Conservation (phyloP, 1,140 invertebrate genomes). For the Micrasema longulum region DNA sequence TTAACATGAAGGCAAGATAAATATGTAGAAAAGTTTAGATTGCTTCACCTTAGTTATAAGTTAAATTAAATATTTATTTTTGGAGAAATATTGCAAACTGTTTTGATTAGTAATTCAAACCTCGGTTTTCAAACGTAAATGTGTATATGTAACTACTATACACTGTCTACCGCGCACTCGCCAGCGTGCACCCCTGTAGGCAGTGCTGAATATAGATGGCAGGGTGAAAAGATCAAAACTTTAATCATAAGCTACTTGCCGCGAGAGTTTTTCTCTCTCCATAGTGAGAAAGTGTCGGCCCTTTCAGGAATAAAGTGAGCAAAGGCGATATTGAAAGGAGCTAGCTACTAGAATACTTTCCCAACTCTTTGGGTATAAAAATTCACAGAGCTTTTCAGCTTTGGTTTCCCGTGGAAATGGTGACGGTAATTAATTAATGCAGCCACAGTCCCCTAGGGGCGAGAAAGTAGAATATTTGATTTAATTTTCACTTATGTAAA, state of each 20-base stretch:
- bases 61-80: neutral
- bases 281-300: constrained; percentile 49
- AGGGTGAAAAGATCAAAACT: constrained; percentile 50
- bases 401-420: constrained; percentile 42
- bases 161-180: constrained; percentile 13
- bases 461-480: neutral
- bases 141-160: neutral
- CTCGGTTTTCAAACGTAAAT: neutral
- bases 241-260: constrained; percentile 33
- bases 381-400: constrained; percentile 40
- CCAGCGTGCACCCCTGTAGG: constrained; percentile 15
- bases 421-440: constrained; percentile 49
- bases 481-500: too few species aligned
- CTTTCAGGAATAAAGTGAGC: constrained; percentile 45
- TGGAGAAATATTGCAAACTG: neutral
- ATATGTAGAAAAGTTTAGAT: too few species aligned
- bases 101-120: neutral
- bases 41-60: too few species aligned
- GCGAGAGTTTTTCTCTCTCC: constrained; percentile 36
- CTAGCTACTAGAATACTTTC: constrained; percentile 34
- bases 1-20: too few species aligned
- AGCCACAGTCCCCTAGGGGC: neutral
- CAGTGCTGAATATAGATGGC: constrained; percentile 17
- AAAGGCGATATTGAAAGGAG: constrained; percentile 38
- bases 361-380: constrained; percentile 45